phyloP scores from a whole-genome alignment of 2,888 invertebrate genomes.

The Therioaphis trifolii region DNA sequence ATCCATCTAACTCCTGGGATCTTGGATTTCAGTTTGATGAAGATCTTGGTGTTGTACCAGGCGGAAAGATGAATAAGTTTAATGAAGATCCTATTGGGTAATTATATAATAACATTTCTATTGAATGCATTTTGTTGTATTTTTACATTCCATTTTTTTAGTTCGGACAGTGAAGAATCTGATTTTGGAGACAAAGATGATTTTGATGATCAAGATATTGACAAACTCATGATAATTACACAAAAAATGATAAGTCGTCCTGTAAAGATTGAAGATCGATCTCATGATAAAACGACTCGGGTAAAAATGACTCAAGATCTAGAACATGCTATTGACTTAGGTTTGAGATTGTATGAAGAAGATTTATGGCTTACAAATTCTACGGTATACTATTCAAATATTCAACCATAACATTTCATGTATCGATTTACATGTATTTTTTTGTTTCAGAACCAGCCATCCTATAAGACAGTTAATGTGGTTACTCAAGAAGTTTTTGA shows the following conservation, averaged over 20 bases:
- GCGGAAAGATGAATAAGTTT: constrained; percentile 85
- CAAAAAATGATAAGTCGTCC: constrained; percentile 74
- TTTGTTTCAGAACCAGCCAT: constrained; percentile 47
- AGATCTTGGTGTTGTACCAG: constrained; percentile 83
- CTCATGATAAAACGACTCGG: constrained; percentile 88
- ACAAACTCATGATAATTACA: constrained; percentile 93
- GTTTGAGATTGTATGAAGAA: constrained; percentile 95
- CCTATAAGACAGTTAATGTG: constrained; percentile 82
- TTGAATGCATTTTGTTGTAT: neutral
- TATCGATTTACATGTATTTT: neutral
- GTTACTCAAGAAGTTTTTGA: constrained; percentile 91
- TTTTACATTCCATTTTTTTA: constrained; percentile 67
- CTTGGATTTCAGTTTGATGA: constrained; percentile 97
- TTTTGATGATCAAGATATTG: constrained; percentile 91
- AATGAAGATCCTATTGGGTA: constrained; percentile 70
- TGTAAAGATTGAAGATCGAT: constrained; percentile 90
- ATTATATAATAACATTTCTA: constrained; percentile 23
- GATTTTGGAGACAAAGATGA: constrained; percentile 78
- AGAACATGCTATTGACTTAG: constrained; percentile 95
- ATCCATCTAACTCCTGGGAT: constrained; percentile 71
- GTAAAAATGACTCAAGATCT: constrained; percentile 95
- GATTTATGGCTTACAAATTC: constrained; percentile 78
- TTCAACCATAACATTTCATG: neutral
- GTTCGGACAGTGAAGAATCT: constrained; percentile 80
- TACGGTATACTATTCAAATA: no score